Base-by-base conservation (phyloP, 2,888 invertebrate species). In the Myopa testacea region DNA sequence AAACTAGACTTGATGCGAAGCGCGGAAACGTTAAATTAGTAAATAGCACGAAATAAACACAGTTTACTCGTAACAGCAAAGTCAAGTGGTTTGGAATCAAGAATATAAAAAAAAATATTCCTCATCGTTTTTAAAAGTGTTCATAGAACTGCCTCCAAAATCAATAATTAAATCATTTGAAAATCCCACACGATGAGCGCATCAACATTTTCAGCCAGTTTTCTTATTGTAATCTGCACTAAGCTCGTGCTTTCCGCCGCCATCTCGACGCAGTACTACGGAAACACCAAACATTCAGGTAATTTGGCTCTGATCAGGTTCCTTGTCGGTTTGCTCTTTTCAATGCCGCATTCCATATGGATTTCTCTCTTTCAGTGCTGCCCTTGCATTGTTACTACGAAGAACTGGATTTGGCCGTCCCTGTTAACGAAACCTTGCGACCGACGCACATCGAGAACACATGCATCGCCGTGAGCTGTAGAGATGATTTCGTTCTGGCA, bases 401-500 rank as follows among this genome's bases (percentile, higher is more conserved):
- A 58, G 86, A 86, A 71, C 78, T 84, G 60, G 73, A 84, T 0
- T 71, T 87, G 58, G 78, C 82, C 0, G 81, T 86, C 19, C 83
- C 84, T 0, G 69, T 82, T 0, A 84, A 87, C 65, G 78, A 74
- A 4, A 84, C 81, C 4, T 6, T 81, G 10, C 81, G 78, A 75
- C 86, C 86, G 16, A 80, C 81, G 19, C 78, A 83, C 75, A 75
- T 82, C 0, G 58, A 80, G 6, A 76, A 79, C 16, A 79, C 80
- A 63, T 86, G 87, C 58, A 82, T 83, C 10, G 75, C 79, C 40
- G 75, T 86, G 3, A 72, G 80, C 74, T 86, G 86, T 40, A 82
- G 82, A 1, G 83, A 85, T 14, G 87, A 87, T 72, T 87, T 82
- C 68, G 83, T 86, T 38, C 82, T 86, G 60, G 77, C 83, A 78